Evolutionary conservation across 2,888 invertebrate species (phyloP).

Genomic region (Heliconius sara): DNA sequence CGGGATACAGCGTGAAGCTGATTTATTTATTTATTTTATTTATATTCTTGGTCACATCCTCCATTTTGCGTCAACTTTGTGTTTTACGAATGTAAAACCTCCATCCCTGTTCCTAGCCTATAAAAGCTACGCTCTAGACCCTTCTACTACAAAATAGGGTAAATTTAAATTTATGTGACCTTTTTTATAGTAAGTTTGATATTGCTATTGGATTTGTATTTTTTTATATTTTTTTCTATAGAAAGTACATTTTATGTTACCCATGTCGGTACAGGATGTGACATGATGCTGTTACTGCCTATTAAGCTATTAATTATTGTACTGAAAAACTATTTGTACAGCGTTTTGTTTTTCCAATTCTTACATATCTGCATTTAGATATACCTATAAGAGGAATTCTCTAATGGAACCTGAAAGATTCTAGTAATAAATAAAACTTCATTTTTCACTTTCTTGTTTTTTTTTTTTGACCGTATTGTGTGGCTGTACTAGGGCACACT

Average conservation of each 20-base stretch:
- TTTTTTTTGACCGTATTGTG: too few relatives aligned
- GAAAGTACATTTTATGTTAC: neutral
- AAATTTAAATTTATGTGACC: slow-evolving; percentile 9
- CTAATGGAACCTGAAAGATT: too few relatives aligned
- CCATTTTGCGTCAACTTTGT: neutral
- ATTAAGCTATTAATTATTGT: neutral
- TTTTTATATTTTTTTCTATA: neutral
- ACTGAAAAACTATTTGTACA: too few relatives aligned
- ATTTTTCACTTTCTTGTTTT: too few relatives aligned
- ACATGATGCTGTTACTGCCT: neutral
- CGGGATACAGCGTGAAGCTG: too few relatives aligned
- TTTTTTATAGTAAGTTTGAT: slow-evolving; percentile 1
- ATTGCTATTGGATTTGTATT: neutral
- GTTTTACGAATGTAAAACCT: neutral
- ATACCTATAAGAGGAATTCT: too few relatives aligned
- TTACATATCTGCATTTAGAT: too few relatives aligned
- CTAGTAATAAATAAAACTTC: too few relatives aligned
- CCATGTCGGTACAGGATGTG: neutral
- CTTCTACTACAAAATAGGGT: neutral
- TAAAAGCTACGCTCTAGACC: neutral
- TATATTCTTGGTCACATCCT: neutral
- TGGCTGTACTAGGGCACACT: too few relatives aligned
- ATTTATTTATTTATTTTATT: too few relatives aligned
- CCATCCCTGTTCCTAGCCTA: neutral
- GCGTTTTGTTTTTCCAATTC: too few relatives aligned